These are phyloP conservation scores for Leptinotarsa tumamoca DNA, from an alignment of 2,888 invertebrate species.

Conservation along the genomic window DNA sequence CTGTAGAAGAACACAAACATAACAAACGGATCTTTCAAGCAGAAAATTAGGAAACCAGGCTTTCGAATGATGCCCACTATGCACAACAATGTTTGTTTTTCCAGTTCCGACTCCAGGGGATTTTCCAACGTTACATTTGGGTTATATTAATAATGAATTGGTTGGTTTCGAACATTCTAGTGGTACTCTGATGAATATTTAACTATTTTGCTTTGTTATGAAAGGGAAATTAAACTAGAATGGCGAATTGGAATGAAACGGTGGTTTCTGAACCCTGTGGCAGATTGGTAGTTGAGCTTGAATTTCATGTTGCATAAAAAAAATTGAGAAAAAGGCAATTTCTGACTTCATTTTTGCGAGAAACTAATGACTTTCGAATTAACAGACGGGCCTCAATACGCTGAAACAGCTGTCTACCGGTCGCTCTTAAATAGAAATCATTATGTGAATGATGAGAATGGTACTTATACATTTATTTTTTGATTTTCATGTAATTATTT, in stretches of 20 bases:
- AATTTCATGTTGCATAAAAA: neutral
- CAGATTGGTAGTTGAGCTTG: neutral
- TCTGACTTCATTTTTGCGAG: no score
- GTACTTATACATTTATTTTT: no score
- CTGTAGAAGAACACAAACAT: neutral
- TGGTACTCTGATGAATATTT: slow-evolving; percentile 2
- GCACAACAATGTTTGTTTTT: neutral
- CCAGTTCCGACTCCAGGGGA: neutral
- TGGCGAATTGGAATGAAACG: neutral
- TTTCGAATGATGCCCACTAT: neutral
- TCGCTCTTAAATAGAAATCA: no score
- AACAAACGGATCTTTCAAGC: neutral
- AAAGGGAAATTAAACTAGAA: neutral
- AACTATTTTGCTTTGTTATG: neutral
- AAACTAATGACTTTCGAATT: no score
- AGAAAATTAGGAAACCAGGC: neutral
- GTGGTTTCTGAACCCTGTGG: neutral
- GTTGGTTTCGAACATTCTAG: neutral
- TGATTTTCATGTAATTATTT: no score
- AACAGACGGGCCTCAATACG: no score
- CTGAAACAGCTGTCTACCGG: no score
- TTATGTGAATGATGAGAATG: no score
- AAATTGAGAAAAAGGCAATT: neutral
- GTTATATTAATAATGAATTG: slow-evolving; percentile 2
- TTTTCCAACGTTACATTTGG: slow-evolving; percentile 1